Evolutionary conservation across 2,888 invertebrate species (phyloP).

Genomic region (Diachrysia chrysitis): DNA sequence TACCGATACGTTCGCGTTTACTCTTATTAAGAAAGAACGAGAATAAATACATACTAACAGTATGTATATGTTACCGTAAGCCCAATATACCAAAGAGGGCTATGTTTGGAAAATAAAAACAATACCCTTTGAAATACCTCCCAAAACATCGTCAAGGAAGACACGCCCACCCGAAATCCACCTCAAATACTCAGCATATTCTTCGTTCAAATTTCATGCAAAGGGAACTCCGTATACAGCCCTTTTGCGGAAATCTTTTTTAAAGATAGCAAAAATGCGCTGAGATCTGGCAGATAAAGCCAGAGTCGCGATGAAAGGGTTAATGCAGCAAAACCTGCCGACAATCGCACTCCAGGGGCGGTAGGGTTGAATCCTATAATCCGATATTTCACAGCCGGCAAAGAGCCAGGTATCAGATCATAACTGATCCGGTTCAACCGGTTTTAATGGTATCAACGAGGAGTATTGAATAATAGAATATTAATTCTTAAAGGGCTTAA

Average conservation of each 20-base stretch:
- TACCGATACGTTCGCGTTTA: background rate
- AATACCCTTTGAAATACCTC: constrained; percentile 9
- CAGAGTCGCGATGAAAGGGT: constrained; percentile 73
- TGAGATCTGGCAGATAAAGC: constrained; percentile 53
- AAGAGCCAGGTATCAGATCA: constrained; percentile 50
- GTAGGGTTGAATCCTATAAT: constrained; percentile 61
- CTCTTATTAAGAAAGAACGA: background rate
- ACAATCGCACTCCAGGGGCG: constrained; percentile 71
- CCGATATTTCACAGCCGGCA: constrained; percentile 67
- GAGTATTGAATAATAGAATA: constrained; percentile 25
- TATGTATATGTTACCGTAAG: background rate
- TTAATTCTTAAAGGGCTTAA: background rate
- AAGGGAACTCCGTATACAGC: constrained; percentile 32
- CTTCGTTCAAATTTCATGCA: constrained; percentile 35
- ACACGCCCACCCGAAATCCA: constrained; percentile 14
- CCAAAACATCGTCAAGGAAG: constrained; percentile 13
- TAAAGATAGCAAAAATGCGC: constrained; percentile 50
- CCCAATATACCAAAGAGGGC: background rate
- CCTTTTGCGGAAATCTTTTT: constrained; percentile 33
- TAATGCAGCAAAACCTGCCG: constrained; percentile 75
- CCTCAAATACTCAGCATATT: constrained; percentile 36
- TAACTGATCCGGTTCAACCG: constrained; percentile 45
- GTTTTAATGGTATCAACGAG: constrained; percentile 42
- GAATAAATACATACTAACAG: background rate
- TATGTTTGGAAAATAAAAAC: constrained; percentile 9